Percentiles rank a stretch among this genome's conserved stretches.
These are phyloP conservation scores for Poeciliopsis turneri DNA, from an alignment of 2,797 vertebrate species.

Conservation along the genomic window DNA sequence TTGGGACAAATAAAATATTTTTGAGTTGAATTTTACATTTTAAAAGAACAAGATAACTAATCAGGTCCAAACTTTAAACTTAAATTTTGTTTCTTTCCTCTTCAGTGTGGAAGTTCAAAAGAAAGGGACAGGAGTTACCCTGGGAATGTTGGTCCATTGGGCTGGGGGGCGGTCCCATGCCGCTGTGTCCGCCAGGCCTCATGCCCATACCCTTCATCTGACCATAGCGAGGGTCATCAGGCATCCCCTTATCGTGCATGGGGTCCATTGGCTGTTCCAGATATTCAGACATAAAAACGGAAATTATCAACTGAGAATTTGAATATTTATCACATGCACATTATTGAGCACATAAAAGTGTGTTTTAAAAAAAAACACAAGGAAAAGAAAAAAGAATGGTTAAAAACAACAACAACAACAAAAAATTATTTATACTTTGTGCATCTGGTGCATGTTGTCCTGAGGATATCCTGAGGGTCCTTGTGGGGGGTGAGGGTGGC, in stretches of 20 bases:
- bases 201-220: slow-evolving; percentile 94
- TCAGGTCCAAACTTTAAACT: background rate
- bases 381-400: background rate
- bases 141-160: slow-evolving; percentile 98
- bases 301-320: background rate
- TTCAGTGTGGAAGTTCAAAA: background rate
- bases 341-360: background rate
- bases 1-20: too few species aligned
- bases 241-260: slow-evolving; percentile 91
- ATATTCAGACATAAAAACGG: background rate
- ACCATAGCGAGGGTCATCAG: slow-evolving; percentile 89
- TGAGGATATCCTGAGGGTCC: slow-evolving; percentile 91
- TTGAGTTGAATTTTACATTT: background rate
- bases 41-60: background rate
- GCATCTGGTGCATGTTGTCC: slow-evolving; percentile 95
- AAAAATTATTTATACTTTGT: slow-evolving; percentile 83
- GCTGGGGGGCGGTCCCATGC: slow-evolving; percentile 94
- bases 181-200: slow-evolving; percentile 86
- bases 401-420: background rate
- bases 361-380: too few species aligned
- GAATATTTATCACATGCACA: background rate
- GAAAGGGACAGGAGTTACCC: slow-evolving; percentile 76
- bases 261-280: slow-evolving; percentile 88
- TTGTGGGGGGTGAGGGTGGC: slow-evolving; percentile 88
- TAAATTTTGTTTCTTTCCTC: background rate